Conservation (phyloP, 2,797 vertebrate species). For the Graptemys geographica region DNA sequence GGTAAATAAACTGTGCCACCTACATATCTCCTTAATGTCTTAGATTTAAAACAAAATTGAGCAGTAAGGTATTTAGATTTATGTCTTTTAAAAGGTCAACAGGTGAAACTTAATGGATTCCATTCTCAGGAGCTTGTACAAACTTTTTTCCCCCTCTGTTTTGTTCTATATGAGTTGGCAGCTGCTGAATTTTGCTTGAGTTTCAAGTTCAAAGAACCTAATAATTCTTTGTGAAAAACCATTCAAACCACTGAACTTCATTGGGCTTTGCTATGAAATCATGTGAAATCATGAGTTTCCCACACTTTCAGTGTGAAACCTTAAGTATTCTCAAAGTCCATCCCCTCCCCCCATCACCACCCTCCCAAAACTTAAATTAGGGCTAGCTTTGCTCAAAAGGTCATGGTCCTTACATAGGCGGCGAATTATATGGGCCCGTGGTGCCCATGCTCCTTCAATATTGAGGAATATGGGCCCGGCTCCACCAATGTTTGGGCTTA, state of each 20-base stretch:
- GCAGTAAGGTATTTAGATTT: background rate
- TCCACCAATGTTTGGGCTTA: no score
- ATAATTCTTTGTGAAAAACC: slow-evolving; percentile 38
- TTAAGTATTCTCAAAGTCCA: background rate
- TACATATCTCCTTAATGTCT: background rate
- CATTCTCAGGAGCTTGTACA: slow-evolving; percentile 14
- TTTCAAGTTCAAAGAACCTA: slow-evolving; percentile 54
- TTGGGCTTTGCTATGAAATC: slow-evolving; percentile 50
- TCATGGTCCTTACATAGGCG: background rate
- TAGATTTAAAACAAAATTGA: background rate
- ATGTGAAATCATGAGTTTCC: slow-evolving; percentile 28
- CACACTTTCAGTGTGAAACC: slow-evolving; percentile 26
- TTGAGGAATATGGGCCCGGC: no score
- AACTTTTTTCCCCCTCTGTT: slow-evolving; percentile 26
- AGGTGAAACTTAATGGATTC: slow-evolving; percentile 11
- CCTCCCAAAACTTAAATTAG: background rate
- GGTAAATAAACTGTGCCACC: background rate
- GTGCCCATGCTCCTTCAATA: no score
- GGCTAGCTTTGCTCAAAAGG: background rate
- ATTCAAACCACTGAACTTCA: slow-evolving; percentile 56
- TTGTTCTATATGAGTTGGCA: slow-evolving; percentile 51
- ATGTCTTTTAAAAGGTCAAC: background rate
- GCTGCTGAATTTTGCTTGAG: slow-evolving; percentile 49
- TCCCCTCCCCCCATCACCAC: background rate
- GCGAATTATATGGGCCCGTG: no score